Evolutionary conservation across 2,888 invertebrate genomes (phyloP), one percentile per base, ranked within the genome.

Genomic region (Melikaiella ostensackeni): DNA sequence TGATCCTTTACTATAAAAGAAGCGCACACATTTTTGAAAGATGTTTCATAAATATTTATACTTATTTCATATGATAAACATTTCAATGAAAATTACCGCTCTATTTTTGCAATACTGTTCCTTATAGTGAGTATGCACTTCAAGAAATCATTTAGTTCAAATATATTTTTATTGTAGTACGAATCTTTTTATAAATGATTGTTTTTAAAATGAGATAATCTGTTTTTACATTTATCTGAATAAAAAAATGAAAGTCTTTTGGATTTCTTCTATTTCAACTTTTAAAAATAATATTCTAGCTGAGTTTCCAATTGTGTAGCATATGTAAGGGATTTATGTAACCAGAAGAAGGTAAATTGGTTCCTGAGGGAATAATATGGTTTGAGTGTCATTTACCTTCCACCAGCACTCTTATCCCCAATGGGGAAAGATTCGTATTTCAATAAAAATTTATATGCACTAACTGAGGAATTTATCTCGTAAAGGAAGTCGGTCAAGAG

Each of bases 371-470:
- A 63, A 33, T 38, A 63, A 63, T 24, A 59, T 24, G 63, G 63
- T 63, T 35, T 21, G 3, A 63, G 21, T 63, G 63, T 35, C 63
- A 35, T 63, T 63, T 35, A n/a, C 33, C 19, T 63, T 35, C n/a
- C n/a, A 33, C 33, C 11, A 63, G n/a, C 7, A 38, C 11, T 35
- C 63, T 33, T 63, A 63, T 63, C 19, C 35, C 35, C 63, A 63
- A 11, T 11, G 35, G 63, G 33, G 19, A 13, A n/a, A 35, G 21
- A 63, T 63, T 63, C 21, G 30, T n/a, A 63, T 63, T 63, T 63
- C 33, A 63, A n/a, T 63, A n/a, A 62, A 62, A 62, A 62, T 62
- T 35, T 63, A n/a, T 63, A 35, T 63, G 33, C n/a, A 63, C 35
- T 63, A 35, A 35, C 35, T n/a, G 33, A n/a, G 35, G 33, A 63